Evolutionary conservation across 2,888 invertebrate genomes (phyloP).

Genomic region (Chrysina gloriosa): DNA sequence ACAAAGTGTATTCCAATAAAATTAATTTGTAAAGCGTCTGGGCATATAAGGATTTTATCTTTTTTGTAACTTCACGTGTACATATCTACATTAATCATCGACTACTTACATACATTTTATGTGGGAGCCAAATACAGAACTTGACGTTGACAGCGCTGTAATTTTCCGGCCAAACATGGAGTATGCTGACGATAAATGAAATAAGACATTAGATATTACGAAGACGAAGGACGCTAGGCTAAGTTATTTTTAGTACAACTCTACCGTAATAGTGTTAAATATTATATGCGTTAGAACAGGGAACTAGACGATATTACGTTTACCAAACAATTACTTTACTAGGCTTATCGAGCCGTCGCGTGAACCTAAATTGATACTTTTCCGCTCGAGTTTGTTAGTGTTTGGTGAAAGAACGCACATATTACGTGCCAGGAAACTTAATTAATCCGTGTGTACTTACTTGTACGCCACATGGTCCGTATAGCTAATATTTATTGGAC

Average conservation of each 20-base stretch:
- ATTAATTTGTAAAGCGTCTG: no score
- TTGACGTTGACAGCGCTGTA: no score
- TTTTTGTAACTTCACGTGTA: no score
- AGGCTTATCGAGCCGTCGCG: neutral
- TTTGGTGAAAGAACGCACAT: neutral
- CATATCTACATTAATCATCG: no score
- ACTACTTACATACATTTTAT: neutral
- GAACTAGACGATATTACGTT: neutral
- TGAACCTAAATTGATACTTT: neutral
- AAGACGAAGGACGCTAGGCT: neutral
- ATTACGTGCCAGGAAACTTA: slow-evolving; percentile 29
- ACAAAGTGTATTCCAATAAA: no score
- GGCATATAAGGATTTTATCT: no score
- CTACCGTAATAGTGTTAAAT: neutral
- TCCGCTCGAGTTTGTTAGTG: neutral
- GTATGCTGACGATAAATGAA: neutral
- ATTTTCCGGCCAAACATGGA: neutral
- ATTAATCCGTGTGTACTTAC: slow-evolving; percentile 13
- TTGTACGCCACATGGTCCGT: neutral
- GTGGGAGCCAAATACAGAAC: no score
- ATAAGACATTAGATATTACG: neutral
- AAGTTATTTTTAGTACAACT: neutral
- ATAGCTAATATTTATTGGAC: slow-evolving; percentile 2
- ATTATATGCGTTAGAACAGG: neutral
- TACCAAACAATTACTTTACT: neutral